These are phyloP conservation scores for Dromius quadrimaculatus DNA, from an alignment of 2,888 invertebrate species.

Conservation along the genomic window DNA sequence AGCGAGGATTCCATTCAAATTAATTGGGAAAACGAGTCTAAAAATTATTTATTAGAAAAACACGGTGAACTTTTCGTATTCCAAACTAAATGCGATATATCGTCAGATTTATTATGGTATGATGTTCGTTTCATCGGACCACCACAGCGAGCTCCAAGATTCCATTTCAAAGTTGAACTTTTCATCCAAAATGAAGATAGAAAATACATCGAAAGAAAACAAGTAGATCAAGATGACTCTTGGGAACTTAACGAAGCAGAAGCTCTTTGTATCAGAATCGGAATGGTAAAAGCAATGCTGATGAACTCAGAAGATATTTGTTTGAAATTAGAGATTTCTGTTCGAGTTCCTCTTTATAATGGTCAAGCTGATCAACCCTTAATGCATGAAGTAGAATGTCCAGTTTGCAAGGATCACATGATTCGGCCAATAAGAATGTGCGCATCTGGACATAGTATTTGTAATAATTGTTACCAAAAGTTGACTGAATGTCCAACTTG, in stretches of 20 bases:
- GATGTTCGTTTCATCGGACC: slow-evolving; percentile 43
- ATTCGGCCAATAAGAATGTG: slow-evolving; percentile 43
- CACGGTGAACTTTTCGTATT: slow-evolving; percentile 38
- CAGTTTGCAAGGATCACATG: slow-evolving; percentile 46
- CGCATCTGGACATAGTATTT: slow-evolving; percentile 32
- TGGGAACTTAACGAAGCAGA: slow-evolving; percentile 28
- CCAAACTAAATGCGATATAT: slow-evolving; percentile 25
- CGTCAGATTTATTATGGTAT: slow-evolving; percentile 31
- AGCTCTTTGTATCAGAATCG: slow-evolving; percentile 29
- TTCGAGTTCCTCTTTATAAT: slow-evolving; percentile 35
- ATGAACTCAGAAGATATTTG: slow-evolving; percentile 33
- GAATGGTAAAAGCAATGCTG: slow-evolving; percentile 42
- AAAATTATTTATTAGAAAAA: slow-evolving; percentile 34
- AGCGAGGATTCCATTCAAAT: neutral
- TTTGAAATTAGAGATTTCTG: slow-evolving; percentile 32
- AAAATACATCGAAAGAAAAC: slow-evolving; percentile 41
- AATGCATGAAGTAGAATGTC: slow-evolving; percentile 45
- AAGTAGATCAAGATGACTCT: slow-evolving; percentile 37
- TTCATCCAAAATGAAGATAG: slow-evolving; percentile 33
- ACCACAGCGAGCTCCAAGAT: slow-evolving; percentile 35
- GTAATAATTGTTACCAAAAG: slow-evolving; percentile 40
- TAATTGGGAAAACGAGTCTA: neutral
- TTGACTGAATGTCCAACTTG: slow-evolving; percentile 36
- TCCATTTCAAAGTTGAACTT: slow-evolving; percentile 39
- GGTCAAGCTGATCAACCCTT: slow-evolving; percentile 30